Conservation (phyloP, 2,797 vertebrate genomes). For the Gorsachius magnificus region DNA sequence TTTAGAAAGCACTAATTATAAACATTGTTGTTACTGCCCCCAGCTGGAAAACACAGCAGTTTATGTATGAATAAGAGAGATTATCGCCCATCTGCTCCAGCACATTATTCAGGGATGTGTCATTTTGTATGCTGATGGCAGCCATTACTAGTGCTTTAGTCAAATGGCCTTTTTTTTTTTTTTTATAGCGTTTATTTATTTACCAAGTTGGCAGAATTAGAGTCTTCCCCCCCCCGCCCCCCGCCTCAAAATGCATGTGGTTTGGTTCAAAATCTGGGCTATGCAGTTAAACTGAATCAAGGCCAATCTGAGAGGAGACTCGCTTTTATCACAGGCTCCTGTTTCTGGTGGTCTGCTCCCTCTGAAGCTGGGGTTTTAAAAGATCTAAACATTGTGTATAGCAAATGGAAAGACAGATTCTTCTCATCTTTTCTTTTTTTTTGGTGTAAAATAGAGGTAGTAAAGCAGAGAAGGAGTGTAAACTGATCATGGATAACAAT, state of each 20-base stretch:
- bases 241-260: neutral
- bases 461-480: neutral
- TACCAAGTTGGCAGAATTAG: slow-evolving; percentile 19
- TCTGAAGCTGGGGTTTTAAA: neutral
- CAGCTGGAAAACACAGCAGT: slow-evolving; percentile 78
- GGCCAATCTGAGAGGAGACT: slow-evolving; percentile 18
- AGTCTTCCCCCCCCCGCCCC: neutral
- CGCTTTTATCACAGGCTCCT: neutral
- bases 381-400: neutral
- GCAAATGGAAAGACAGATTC: neutral
- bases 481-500: neutral
- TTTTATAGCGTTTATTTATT: slow-evolving; percentile 53
- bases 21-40: slow-evolving; percentile 78
- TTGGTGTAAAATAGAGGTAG: neutral
- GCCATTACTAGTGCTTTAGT: slow-evolving; percentile 59
- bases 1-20: slow-evolving; percentile 66
- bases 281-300: slow-evolving; percentile 49
- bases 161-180: slow-evolving; percentile 23
- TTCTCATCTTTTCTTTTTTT: neutral
- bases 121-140: slow-evolving; percentile 70
- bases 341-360: neutral
- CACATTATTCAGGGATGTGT: slow-evolving; percentile 73
- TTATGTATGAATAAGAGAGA: slow-evolving; percentile 72
- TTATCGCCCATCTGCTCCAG: slow-evolving; percentile 77
- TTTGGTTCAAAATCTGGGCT: slow-evolving; percentile 1